phyloP scores from a whole-genome alignment of 2,888 invertebrate genomes.

The Rhogogaster chlorosoma region DNA sequence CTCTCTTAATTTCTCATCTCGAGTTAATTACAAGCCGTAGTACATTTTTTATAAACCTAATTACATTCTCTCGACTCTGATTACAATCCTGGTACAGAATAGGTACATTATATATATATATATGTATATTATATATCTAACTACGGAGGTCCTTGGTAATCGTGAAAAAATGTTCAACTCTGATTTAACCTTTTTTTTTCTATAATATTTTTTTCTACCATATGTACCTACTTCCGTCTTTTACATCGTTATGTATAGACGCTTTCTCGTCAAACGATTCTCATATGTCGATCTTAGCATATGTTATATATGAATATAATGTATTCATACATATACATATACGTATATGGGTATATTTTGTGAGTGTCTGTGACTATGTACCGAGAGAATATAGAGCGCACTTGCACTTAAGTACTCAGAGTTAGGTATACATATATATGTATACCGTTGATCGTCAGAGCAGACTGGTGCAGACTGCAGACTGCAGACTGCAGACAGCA shows the following conservation, averaged over 20 bases:
- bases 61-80: not conserved
- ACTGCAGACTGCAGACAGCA: slow-evolving; percentile 13
- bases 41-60: slow-evolving; percentile 10
- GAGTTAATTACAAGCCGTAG: not conserved
- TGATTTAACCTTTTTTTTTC: not conserved
- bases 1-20: not conserved
- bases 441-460: not conserved
- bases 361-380: not conserved
- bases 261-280: not conserved
- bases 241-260: not conserved
- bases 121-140: no score
- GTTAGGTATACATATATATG: not conserved
- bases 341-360: not conserved
- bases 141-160: not conserved
- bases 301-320: no score
- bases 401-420: not conserved
- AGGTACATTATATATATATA: not conserved
- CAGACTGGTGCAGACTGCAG: not conserved
- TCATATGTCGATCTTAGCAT: not conserved
- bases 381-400: slow-evolving; percentile 27
- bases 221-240: not conserved
- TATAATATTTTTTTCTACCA: not conserved
- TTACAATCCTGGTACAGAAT: not conserved
- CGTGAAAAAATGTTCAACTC: not conserved
- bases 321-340: not conserved